Base-by-base conservation (phyloP, 2,113 vertebrate genomes). In the Nycticebus coucang region DNA sequence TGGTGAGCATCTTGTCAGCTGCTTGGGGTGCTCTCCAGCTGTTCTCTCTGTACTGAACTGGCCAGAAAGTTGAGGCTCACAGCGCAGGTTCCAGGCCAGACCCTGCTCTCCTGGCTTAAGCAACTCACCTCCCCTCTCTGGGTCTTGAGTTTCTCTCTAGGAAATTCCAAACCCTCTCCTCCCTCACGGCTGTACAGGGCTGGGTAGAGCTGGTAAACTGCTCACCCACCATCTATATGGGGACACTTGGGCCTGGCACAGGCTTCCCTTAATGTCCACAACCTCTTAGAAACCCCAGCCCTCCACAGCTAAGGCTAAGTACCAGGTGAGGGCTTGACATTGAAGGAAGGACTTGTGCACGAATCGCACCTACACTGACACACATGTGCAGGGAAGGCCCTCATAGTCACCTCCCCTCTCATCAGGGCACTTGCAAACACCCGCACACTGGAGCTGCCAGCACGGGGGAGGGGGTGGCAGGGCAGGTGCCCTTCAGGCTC, bases 401-500 rank as follows among this genome's bases (percentile, higher is more conserved):
- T 30, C 24, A 1, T 4, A 8, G 50, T 37, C 37, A 12, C 6
- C 2, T 53, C 55, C 41, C 4, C 68, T 68, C 35, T 4, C 24
- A 59, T 17, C 33, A 35, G 6, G 9, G 77, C 87, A 62, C 12
- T 7, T 33, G 13, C 68, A 33, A 84, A 59, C 84, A 55, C 59
- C 74, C 8, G 35, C 77, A 93, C 55, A 18, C 66, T 37, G 41
- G 2, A 59, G 87, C 88, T 81, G 92, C 89, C 82, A 59, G 93
- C 66, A 1, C 2, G 0, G 91, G 91, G 83, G 91, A 78, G 95
- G 95, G 85, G 97, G 95, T 85, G 96, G 96, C 0, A 26, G 95
- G 95, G 96, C 41, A 7, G 95, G 94, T 97, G 96, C 97, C 97
- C 97, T 98, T 98, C 97, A 96, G 91, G 64, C 71, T 14, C 74